phyloP scores from a whole-genome alignment of 2,113 vertebrate genomes.

The Apaloderma vittatum region DNA sequence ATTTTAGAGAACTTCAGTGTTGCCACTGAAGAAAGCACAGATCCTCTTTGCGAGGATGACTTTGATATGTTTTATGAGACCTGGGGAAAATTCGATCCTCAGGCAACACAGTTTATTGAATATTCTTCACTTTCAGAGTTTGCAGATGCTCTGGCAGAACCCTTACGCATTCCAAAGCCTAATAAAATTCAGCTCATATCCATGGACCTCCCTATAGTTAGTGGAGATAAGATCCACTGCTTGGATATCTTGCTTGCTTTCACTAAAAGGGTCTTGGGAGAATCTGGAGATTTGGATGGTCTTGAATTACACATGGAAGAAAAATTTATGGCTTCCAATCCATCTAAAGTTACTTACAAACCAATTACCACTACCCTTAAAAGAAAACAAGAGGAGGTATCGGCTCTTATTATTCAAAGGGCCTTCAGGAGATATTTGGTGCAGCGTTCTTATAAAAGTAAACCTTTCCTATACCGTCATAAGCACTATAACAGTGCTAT shows the following conservation, averaged over 20 bases:
- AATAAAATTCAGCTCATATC: slow-evolving; percentile 90
- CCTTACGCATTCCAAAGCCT: slow-evolving; percentile 92
- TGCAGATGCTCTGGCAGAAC: slow-evolving; percentile 89
- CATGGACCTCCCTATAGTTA: slow-evolving; percentile 98
- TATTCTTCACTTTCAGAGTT: slow-evolving; percentile 90
- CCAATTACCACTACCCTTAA: slow-evolving; percentile 93
- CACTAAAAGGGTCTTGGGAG: slow-evolving; percentile 92
- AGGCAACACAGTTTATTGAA: slow-evolving; percentile 94
- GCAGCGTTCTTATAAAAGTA: slow-evolving; percentile 75
- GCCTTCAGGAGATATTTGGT: slow-evolving; percentile 86
- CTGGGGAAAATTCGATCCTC: slow-evolving; percentile 94
- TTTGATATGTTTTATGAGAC: slow-evolving; percentile 99
- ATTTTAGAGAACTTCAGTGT: slow-evolving; percentile 97
- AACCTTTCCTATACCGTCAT: slow-evolving; percentile 75
- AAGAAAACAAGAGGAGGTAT: slow-evolving; percentile 89
- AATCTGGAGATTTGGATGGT: slow-evolving; percentile 85
- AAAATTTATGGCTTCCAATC: slow-evolving; percentile 89
- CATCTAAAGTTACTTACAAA: slow-evolving; percentile 84
- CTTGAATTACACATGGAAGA: slow-evolving; percentile 93
- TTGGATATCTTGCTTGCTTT: slow-evolving; percentile 96
- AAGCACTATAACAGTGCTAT: slow-evolving; percentile 66
- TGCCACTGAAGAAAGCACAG: slow-evolving; percentile 94
- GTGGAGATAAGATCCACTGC: slow-evolving; percentile 93
- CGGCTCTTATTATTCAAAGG: slow-evolving; percentile 88
- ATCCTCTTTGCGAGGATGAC: slow-evolving; percentile 93